Evolutionary conservation across 2,888 invertebrate genomes (phyloP).

Genomic region (Cabera pusaria): DNA sequence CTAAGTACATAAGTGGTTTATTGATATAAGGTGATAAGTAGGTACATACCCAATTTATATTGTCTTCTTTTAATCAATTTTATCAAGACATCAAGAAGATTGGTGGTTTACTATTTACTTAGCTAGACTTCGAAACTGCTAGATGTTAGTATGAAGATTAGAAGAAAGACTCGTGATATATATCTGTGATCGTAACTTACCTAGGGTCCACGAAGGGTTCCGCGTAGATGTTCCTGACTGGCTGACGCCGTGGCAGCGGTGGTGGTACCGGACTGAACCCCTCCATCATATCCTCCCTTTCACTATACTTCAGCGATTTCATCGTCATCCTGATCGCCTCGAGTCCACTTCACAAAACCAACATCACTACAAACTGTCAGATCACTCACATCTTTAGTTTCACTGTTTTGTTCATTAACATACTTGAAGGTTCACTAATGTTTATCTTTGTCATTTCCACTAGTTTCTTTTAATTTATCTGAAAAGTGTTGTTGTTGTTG

Average conservation of each 20-base stretch:
- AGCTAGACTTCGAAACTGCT: no score
- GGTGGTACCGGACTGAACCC: constrained; percentile 84
- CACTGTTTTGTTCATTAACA: constrained; percentile 52
- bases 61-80: no score
- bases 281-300: constrained; percentile 81
- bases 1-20: no score
- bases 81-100: no score
- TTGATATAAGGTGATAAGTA: no score
- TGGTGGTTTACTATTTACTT: no score
- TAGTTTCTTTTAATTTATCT: constrained; percentile 27
- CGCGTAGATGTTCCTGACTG: constrained; percentile 86
- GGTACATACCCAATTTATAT: no score
- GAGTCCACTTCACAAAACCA: constrained; percentile 72
- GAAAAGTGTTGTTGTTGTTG: constrained; percentile 10
- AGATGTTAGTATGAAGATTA: no score
- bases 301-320: constrained; percentile 83
- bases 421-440: constrained; percentile 43
- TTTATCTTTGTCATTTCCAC: constrained; percentile 43
- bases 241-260: constrained; percentile 85
- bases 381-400: constrained; percentile 68
- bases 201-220: constrained; percentile 86
- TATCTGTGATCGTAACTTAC: constrained; percentile 67
- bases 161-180: no score
- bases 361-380: constrained; percentile 60
- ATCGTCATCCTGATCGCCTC: constrained; percentile 80